Evolutionary conservation across 2,797 vertebrate genomes (phyloP).

Genomic region (Ctenopoma kingsleyae): DNA sequence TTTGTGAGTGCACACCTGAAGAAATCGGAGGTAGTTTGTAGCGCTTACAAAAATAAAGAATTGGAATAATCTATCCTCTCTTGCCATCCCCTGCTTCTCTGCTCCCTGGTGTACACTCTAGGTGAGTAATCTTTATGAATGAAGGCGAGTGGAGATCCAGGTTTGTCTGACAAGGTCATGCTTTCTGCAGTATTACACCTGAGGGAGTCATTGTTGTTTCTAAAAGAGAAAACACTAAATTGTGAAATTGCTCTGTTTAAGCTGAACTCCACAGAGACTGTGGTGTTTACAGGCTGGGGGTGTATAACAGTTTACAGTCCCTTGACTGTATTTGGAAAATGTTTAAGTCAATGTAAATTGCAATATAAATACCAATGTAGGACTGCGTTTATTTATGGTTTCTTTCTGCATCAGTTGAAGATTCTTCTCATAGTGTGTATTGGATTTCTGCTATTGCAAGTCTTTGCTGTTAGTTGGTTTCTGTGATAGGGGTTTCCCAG

Average conservation of each 20-base stretch:
- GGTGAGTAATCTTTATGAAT: conserved; percentile 58
- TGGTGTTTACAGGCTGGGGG: conserved; percentile 28
- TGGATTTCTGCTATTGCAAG: background rate
- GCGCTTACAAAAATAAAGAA: conserved; percentile 37
- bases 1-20: conserved; percentile 27
- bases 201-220: conserved; percentile 54
- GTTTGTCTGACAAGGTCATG: conserved; percentile 69
- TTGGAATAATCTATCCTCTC: conserved; percentile 36
- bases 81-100: conserved; percentile 2
- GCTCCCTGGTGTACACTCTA: conserved; percentile 30
- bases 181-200: conserved; percentile 56
- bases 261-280: conserved; percentile 26
- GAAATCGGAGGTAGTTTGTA: conserved; percentile 56
- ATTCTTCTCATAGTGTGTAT: background rate
- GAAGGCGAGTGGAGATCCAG: conserved; percentile 33
- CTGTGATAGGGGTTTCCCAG: conserved; percentile 5
- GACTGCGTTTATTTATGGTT: conserved; percentile 16
- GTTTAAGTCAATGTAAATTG: conserved; percentile 2
- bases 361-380: conserved; percentile 17
- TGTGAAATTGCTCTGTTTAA: conserved; percentile 50
- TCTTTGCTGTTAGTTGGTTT: conserved; percentile 24
- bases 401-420: background rate
- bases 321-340: conserved; percentile 10
- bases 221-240: conserved; percentile 49
- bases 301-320: conserved; percentile 10